phyloP scores from a whole-genome alignment of 2,113 vertebrate genomes.

The Hoplias malabaricus region DNA sequence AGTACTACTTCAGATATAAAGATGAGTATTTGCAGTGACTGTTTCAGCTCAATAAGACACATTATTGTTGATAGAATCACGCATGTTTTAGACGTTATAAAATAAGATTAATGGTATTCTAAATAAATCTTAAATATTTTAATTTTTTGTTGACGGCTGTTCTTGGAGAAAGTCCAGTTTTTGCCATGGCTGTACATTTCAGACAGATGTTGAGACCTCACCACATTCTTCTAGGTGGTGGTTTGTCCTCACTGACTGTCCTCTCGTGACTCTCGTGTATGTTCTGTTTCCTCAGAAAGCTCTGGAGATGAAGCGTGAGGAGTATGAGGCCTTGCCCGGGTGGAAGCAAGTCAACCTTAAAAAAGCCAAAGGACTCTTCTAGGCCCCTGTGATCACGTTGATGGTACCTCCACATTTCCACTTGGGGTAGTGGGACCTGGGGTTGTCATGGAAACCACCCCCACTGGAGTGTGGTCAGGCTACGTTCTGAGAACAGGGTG shows the following conservation, averaged over 20 bases:
- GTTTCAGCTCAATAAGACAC: too few species aligned
- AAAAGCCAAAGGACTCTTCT: slow-evolving; percentile 96
- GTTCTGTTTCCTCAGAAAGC: slow-evolving; percentile 74
- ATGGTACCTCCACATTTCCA: slow-evolving; percentile 3
- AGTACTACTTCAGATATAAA: too few species aligned
- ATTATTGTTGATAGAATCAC: too few species aligned
- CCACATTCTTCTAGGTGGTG: not conserved
- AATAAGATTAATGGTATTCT: too few species aligned
- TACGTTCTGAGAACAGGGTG: slow-evolving; percentile 7
- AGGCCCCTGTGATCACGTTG: slow-evolving; percentile 44
- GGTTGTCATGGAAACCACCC: not conserved
- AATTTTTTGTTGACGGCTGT: too few species aligned
- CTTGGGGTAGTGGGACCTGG: slow-evolving; percentile 12
- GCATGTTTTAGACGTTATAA: too few species aligned
- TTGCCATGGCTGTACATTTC: too few species aligned
- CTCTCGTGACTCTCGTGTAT: not conserved
- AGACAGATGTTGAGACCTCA: not conserved
- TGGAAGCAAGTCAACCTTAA: slow-evolving; percentile 98
- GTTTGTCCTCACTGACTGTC: not conserved
- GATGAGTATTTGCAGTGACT: too few species aligned
- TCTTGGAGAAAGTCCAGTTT: too few species aligned
- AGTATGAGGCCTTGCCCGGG: slow-evolving; percentile 85
- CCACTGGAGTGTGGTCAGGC: not conserved
- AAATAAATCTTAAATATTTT: too few species aligned
- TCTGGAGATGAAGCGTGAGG: slow-evolving; percentile 88